phyloP scores from a whole-genome alignment of 2,888 invertebrate species.

The Limenitis arthemis region DNA sequence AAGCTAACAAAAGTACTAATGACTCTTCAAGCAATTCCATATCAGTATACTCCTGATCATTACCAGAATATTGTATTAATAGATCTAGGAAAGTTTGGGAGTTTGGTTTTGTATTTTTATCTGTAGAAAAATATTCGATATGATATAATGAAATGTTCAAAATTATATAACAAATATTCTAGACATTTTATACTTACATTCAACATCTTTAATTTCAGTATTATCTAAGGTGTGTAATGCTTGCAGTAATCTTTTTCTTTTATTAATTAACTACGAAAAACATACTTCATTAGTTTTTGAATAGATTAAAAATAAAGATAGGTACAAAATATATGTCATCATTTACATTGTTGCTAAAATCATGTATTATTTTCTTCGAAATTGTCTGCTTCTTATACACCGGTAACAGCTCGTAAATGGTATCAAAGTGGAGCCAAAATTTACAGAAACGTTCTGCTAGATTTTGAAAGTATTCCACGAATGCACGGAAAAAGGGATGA shows the following conservation, averaged over 20 bases:
- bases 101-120: too few relatives aligned
- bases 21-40: conserved; percentile 38
- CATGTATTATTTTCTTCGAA: background rate
- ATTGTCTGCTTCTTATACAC: background rate
- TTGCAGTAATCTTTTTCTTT: too few relatives aligned
- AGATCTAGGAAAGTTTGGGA: too few relatives aligned
- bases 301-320: too few relatives aligned
- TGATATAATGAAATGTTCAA: too few relatives aligned
- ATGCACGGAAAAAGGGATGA: conserved; percentile 31
- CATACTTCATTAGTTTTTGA: too few relatives aligned
- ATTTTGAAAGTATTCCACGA: conserved; percentile 28
- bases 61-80: conserved; percentile 16
- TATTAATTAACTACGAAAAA: too few relatives aligned
- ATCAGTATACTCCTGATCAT: conserved; percentile 28
- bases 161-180: too few relatives aligned
- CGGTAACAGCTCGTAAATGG: conserved; percentile 28
- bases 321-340: background rate
- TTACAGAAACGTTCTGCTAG: conserved; percentile 29
- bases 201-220: too few relatives aligned
- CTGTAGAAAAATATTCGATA: too few relatives aligned
- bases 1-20: conserved; percentile 37
- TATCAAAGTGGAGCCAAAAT: conserved; percentile 34
- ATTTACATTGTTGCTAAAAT: conserved; percentile 1
- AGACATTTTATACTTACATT: too few relatives aligned
- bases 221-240: too few relatives aligned